Evolutionary conservation across 1,140 invertebrate genomes (phyloP), one percentile per base, ranked within the genome.

Genomic region (Caligus rogercresseyi): DNA sequence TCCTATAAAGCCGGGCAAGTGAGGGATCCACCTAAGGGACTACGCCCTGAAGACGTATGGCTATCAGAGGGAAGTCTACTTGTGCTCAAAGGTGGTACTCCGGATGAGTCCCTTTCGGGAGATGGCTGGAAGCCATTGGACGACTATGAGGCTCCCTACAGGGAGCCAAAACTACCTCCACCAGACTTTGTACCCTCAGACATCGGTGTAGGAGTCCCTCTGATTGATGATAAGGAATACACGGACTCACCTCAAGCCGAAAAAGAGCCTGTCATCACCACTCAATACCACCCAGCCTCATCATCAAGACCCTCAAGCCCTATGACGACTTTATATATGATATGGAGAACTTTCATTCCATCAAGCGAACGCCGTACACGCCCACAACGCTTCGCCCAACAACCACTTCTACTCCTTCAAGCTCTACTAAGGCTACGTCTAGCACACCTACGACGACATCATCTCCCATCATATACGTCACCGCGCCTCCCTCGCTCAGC

Each of bases 21-120:
- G 1, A 20, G 14, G 2, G 60, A 55, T 15, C 26, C 18, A 14
- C 1, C 20, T 13, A 2, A 52, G 52, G 24, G 51, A 3, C 18
- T 62, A 13, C 19, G 31, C 1, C 51, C 60, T 55, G 20, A 62
- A 62, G 60, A 62, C 13, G 52, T 63, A 24, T 63, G 61, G 61
- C 61, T 63, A 3, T 18, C 21, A 16, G 53, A 63, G 11, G 61
- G 52, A 1, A 25, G 31, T 54, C 24, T 63, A 21, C 53, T 63
- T 23, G 52, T 63, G 16, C 52, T 63, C 1, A 58, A 26, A 19
- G 61, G 61, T 24, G 61, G 61, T n/a, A 63, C 61, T 11, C 52
- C 2, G 20, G 53, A 63, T 25, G 20, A 25, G 15, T 25, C 23
- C 2, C 15, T n/a, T 15, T 23, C 20, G 11, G 55, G 25, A 15